phyloP scores from a whole-genome alignment of 2,797 vertebrate genomes.

The Pseudopleuronectes americanus region DNA sequence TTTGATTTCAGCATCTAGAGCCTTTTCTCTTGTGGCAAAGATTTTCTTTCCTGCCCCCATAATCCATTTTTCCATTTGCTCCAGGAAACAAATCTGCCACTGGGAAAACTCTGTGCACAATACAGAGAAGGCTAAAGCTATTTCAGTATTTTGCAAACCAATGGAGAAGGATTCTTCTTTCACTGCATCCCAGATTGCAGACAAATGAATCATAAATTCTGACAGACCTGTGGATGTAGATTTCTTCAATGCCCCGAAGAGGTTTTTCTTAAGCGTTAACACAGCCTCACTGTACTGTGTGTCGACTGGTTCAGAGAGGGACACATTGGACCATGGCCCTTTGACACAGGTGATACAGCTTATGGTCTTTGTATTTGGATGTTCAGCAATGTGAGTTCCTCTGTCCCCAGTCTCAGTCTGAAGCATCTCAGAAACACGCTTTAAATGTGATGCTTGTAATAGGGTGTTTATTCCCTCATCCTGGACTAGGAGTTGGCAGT shows the following conservation, averaged over 20 bases:
- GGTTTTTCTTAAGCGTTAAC: conserved; percentile 80
- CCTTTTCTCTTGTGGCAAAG: conserved; percentile 44
- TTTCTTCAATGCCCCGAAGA: conserved; percentile 79
- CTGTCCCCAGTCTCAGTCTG: conserved; percentile 40
- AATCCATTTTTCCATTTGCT: conserved; percentile 76
- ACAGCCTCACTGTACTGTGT: conserved; percentile 79
- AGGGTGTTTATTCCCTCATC: conserved; percentile 68
- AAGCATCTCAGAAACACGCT: conserved; percentile 66
- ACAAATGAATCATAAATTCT: conserved; percentile 81
- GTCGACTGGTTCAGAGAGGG: conserved; percentile 77
- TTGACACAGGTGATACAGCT: conserved; percentile 74
- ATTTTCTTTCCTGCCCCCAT: conserved; percentile 61
- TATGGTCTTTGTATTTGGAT: conserved; percentile 39
- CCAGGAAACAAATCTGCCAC: conserved; percentile 65
- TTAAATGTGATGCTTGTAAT: conserved; percentile 72
- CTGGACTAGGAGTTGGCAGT: conserved; percentile 70
- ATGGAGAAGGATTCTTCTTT: conserved; percentile 72
- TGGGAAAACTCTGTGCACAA: conserved; percentile 75
- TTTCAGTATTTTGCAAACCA: conserved; percentile 73
- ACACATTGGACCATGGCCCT: conserved; percentile 79
- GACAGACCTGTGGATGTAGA: conserved; percentile 70
- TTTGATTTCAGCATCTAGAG: conserved; percentile 26
- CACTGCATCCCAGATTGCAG: conserved; percentile 79
- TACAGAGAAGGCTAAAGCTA: conserved; percentile 75
- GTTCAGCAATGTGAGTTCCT: conserved; percentile 9